Evolutionary conservation across 2,113 vertebrate genomes (phyloP), one percentile per base, ranked within the genome.

Genomic region (Labrus mixtus): DNA sequence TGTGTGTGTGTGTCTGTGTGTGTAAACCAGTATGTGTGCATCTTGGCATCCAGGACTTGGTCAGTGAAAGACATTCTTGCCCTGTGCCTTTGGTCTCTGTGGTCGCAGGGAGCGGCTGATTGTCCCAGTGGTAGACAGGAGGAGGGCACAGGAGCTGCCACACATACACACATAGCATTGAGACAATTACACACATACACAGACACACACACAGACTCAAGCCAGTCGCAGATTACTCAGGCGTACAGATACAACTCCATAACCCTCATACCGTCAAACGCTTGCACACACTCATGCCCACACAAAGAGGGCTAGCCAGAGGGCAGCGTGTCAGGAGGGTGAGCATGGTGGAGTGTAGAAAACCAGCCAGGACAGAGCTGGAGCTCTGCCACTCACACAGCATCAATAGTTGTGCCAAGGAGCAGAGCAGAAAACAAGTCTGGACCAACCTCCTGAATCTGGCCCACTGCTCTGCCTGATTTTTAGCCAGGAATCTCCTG

Each of bases 51-150:
- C 77, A 61, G 29, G 41, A n/a, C 39, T 67, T 20, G 61, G 70
- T 84, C 74, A 56, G 25, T 91, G 84, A 92, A 93, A 92, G 87
- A 84, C 90, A 93, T 93, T 93, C 92, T 89, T 93, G 86, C 61
- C 80, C 68, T 1, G 78, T 84, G 87, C 63, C 74, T 93, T 86
- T 59, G 83, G 92, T 93, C 88, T 89, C 92, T 93, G 87, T 91
- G 92, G 92, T 89, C 88, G 84, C 90, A 66, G 78, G 79, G 78
- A 88, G 83, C 57, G 61, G 76, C 73, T 72, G 82, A 90, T 88
- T 89, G 88, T 88, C 89, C 87, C 48, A 46, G 67, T 73, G 71
- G 61, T 82, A 65, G 78, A 79, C 83, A 66, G 73, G 76, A 79
- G 86, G 78, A 89, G 88, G 87, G 73, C 71, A 69, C 88, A 85